Evolutionary conservation across 2,113 vertebrate genomes (phyloP).

Genomic region (Peromyscus californicus): DNA sequence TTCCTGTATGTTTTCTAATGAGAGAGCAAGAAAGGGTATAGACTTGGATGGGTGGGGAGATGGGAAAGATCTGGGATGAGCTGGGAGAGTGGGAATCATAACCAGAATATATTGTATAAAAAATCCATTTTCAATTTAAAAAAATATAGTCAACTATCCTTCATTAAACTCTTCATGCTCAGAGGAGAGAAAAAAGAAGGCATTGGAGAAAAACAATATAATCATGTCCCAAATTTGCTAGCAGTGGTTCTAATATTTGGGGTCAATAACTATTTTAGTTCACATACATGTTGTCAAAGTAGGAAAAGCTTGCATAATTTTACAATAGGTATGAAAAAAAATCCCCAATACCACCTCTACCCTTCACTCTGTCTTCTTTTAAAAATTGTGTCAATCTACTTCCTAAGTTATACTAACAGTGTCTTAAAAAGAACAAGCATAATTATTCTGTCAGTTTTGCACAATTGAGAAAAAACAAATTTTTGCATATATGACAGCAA

Average conservation of each 20-base stretch:
- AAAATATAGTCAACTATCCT: not conserved
- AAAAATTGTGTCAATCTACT: not conserved
- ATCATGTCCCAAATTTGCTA: not conserved
- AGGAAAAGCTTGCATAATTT: not conserved
- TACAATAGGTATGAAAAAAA: not conserved
- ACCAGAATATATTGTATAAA: not conserved
- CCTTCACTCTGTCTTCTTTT: not conserved
- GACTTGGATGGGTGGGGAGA: not conserved
- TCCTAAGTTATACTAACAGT: not conserved
- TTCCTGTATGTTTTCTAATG: not conserved
- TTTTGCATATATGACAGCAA: slow-evolving; percentile 20
- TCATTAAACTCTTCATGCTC: not conserved
- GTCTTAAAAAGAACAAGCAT: not conserved
- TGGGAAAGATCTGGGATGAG: not conserved
- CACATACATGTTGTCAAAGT: not conserved
- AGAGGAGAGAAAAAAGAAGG: not conserved
- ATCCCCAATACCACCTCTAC: not conserved
- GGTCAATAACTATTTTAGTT: slow-evolving; percentile 25
- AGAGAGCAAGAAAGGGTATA: not conserved
- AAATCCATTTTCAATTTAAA: not conserved
- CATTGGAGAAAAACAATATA: slow-evolving; percentile 22
- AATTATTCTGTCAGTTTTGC: not conserved
- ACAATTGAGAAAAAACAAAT: not conserved
- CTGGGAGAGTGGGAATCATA: not conserved
- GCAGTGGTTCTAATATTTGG: not conserved